Percentiles rank a stretch among this genome's conserved stretches.
Conservation (phyloP, 2,113 vertebrate genomes). For the Thunnus thynnus region DNA sequence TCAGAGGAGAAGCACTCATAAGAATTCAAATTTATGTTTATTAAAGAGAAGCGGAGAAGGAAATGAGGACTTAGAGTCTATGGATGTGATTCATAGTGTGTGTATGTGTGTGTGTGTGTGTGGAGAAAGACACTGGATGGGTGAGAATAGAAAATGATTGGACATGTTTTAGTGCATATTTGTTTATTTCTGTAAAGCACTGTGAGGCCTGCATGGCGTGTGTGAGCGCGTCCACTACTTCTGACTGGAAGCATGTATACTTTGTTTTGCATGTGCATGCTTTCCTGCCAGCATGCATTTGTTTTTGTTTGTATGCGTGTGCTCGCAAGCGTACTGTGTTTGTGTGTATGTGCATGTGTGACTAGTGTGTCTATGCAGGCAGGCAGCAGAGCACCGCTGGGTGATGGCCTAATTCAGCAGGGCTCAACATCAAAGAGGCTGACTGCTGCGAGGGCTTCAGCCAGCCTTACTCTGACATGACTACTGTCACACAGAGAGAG, state of each 20-base stretch:
- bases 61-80: slow-evolving; percentile 55
- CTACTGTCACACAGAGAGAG: slow-evolving; percentile 56
- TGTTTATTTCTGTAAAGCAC: not conserved
- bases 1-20: slow-evolving; percentile 57
- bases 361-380: slow-evolving; percentile 39
- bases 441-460: slow-evolving; percentile 78
- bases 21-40: slow-evolving; percentile 76
- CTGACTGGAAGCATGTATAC: slow-evolving; percentile 19
- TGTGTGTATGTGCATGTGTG: slow-evolving; percentile 38
- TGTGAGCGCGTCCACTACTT: slow-evolving; percentile 8
- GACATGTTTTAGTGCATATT: slow-evolving; percentile 25
- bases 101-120: not conserved
- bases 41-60: slow-evolving; percentile 49
- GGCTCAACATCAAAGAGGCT: slow-evolving; percentile 82
- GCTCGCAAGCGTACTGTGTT: slow-evolving; percentile 20
- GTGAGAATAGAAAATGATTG: slow-evolving; percentile 15
- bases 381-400: slow-evolving; percentile 75
- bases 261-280: slow-evolving; percentile 41
- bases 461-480: slow-evolving; percentile 76
- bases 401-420: slow-evolving; percentile 83
- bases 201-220: not conserved
- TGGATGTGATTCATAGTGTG: slow-evolving; percentile 17
- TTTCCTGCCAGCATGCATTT: slow-evolving; percentile 53
- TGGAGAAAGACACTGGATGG: slow-evolving; percentile 7
- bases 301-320: slow-evolving; percentile 59